These are phyloP conservation scores for Cheilosia scutellata DNA, from an alignment of 2,888 invertebrate genomes.

Conservation along the genomic window DNA sequence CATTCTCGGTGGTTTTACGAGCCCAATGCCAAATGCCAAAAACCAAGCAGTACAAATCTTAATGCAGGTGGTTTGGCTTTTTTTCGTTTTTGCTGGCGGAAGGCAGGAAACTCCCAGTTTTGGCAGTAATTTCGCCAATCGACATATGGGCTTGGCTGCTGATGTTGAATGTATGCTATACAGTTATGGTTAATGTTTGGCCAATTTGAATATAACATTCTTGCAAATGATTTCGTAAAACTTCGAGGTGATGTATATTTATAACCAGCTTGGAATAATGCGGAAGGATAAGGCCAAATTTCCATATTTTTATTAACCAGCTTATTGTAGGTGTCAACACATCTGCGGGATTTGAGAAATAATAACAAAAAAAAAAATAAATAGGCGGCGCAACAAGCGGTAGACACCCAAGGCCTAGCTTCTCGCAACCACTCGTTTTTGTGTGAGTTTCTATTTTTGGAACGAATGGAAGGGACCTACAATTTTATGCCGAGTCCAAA, in stretches of 20 bases:
- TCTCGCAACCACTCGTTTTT: no score
- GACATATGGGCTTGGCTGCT: constrained; percentile 48
- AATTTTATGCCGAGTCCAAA: no score
- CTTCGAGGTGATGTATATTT: neutral
- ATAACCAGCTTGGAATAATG: neutral
- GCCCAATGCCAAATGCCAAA: constrained; percentile 61
- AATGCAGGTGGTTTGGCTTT: constrained; percentile 60
- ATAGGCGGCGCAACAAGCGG: no score
- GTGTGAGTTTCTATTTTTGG: no score
- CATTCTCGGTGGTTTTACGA: constrained; percentile 62
- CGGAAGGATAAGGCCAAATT: no score
- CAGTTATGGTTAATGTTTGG: constrained; percentile 11
- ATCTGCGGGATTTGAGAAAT: no score
- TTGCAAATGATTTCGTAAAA: constrained; percentile 19
- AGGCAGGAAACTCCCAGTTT: constrained; percentile 27
- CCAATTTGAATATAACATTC: constrained; percentile 45
- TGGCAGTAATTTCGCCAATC: constrained; percentile 65
- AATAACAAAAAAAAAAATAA: no score
- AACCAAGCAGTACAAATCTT: constrained; percentile 45
- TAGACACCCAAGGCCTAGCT: no score
- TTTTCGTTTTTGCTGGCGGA: constrained; percentile 1
- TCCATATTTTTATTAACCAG: no score
- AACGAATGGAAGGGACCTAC: no score
- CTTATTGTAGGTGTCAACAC: no score
- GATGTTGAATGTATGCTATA: neutral